Base-by-base conservation (phyloP, 2,888 invertebrate genomes). In the Dicycla oo region DNA sequence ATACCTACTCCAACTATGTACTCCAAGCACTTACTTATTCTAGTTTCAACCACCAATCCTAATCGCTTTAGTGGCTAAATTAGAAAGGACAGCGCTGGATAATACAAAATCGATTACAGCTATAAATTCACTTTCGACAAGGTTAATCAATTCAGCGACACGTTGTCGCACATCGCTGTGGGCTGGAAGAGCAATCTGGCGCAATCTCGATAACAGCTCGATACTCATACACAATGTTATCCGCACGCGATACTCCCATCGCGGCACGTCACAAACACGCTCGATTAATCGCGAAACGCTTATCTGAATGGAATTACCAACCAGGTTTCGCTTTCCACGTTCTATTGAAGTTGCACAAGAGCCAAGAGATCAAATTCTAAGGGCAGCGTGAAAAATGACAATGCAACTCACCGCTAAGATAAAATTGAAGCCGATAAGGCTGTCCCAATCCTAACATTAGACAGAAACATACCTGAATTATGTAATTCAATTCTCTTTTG, bases 231-330 rank as follows among this genome's bases (percentile, higher is more conserved):
- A 87, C 85, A 88, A 86, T 71, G 80, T 77, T 80, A 83, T 85
- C 73, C 71, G 69, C 84, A 87, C 85, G 87, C 87, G 81, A 88
- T 84, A 83, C 79, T 85, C 80, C 78, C 81, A 83, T 83, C 81
- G 84, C 78, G 80, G 71, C 84, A 87, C 84, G 74, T 85, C 85
- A 87, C 83, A 86, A 88, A 82, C 81, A 88, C 84, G 87, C 85
- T 87, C 87, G 84, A 89, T 89, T 89, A 87, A 86, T 82, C 83
- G 78, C 81, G 80, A 86, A 87, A 82, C 78, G 81, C 78, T 84
- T 86, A 88, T 88, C 82, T 86, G 81, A 85, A 81, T 69, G 78
- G 81, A 86, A 90, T 88, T 88, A 86, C 82, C 82, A 85, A 84
- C 72, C 81, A 81, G 84, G 86, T 88, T 87, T 90, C 85, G 85